Base-by-base conservation (phyloP, 2,888 invertebrate genomes). In the Agriopis marginaria region DNA sequence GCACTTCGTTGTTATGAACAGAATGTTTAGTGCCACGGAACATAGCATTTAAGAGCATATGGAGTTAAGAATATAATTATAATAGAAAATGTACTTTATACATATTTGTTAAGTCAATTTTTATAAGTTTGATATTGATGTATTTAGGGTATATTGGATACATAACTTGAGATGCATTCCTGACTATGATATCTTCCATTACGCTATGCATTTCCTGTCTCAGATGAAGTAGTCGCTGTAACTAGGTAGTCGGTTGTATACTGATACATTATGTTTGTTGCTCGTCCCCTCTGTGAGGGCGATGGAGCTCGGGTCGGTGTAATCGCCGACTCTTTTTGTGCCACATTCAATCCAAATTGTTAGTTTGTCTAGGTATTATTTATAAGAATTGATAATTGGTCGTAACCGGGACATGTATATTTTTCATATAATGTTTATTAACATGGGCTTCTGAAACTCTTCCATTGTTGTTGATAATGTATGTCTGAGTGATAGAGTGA, bases 401-500 rank as follows among this genome's bases (percentile, higher is more conserved):
- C 75, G 73, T 70, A 74, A 76, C 68, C 73, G 76, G 78, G 79
- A 75, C 73, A 72, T 75, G 70, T 81, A 78, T 82, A 84, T 81
- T 85, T 84, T 85, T 81, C 77, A 78, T 82, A 79, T 74, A 79
- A 82, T 81, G 70, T 86, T 81, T 82, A 79, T 76, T 73, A 69
- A 85, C 83, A 81, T 81, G 84, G 90, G 88, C 89, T 92, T 91
- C 91, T 89, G 81, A 88, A 84, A 87, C 79, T 91, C 92, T 93
- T 93, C 92, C 92, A 92, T 89, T 90, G 86, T 91, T 91, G 85
- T 86, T 87, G 82, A 85, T 45, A 59, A 51, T 32, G 75, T 77
- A 82, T 80, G 84, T 79, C 82, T 84, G 86, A 83, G 56, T 45
- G 56, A 58, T 23, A 6, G 71, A 50, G 49, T 60, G 63, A 63